A percentile compares a stretch with the other conserved stretches of the same genome.
These are phyloP conservation scores for Philopotamus ludificatus DNA, from an alignment of 1,140 invertebrate species.

Conservation along the genomic window DNA sequence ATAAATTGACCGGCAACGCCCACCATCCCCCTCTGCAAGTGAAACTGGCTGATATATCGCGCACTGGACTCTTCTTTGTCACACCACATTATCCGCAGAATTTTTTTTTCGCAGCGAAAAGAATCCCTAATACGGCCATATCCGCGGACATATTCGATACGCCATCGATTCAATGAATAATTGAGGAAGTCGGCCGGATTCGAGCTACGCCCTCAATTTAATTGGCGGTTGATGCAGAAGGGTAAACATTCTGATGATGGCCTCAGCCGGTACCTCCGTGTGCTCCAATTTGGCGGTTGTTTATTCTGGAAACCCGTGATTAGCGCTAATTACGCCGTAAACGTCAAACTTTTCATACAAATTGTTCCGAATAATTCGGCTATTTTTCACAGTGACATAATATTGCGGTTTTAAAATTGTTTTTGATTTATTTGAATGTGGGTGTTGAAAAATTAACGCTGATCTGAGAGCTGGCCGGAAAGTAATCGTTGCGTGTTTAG, in stretches of 20 bases:
- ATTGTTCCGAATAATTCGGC: no score
- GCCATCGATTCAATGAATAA: constrained; percentile 16
- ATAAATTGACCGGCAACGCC: constrained; percentile 21
- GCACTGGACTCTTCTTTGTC: background rate
- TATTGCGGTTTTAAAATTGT: no score
- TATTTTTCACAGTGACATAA: no score
- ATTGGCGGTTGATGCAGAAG: constrained; percentile 3
- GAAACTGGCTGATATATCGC: constrained; percentile 16
- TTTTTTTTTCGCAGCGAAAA: no score
- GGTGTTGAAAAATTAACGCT: no score
- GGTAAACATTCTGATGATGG: constrained; percentile 12
- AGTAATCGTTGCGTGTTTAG: no score
- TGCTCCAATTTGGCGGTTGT: constrained; percentile 12
- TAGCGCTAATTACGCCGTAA: constrained; percentile 8
- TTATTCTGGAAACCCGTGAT: constrained; percentile 16
- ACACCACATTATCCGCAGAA: background rate
- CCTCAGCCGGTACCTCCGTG: background rate
- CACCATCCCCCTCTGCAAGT: constrained; percentile 17
- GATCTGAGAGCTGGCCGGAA: no score
- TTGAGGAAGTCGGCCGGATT: background rate
- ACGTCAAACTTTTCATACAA: no score
- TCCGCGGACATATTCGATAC: no score
- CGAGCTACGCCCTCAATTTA: background rate
- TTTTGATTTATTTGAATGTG: no score
- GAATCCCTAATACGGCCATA: no score